These are phyloP conservation scores for Punctoribates punctum DNA, from an alignment of 2,888 invertebrate species.

Conservation along the genomic window DNA sequence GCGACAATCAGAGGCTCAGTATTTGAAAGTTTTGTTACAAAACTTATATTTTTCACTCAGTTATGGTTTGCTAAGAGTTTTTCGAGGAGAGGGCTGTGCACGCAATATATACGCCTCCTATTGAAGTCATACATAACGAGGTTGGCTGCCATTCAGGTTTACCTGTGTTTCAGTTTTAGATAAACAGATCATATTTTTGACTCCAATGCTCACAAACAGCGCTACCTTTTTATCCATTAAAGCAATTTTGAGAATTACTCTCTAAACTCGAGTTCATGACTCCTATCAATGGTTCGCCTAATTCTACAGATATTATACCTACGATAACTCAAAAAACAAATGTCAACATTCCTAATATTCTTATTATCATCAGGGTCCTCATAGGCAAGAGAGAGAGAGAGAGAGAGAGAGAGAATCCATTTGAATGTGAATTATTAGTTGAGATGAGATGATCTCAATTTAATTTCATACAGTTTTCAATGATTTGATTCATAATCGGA, in stretches of 20 bases:
- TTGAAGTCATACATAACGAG: neutral
- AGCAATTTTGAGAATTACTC: slow-evolving; percentile 3
- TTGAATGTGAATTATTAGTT: too few species aligned
- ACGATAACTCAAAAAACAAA: neutral
- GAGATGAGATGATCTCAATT: too few species aligned
- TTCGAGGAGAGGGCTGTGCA: neutral
- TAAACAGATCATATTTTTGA: slow-evolving; percentile 22
- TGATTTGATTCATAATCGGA: too few species aligned
- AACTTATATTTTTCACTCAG: neutral
- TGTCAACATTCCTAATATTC: too few species aligned
- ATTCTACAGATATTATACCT: neutral
- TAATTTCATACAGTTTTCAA: too few species aligned
- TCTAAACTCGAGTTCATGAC: neutral
- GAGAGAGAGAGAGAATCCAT: neutral
- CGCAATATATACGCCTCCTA: neutral
- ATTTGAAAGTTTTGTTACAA: too few species aligned
- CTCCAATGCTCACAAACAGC: neutral
- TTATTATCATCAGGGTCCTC: too few species aligned
- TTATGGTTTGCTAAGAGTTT: too few species aligned
- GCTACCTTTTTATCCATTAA: slow-evolving; percentile 4
- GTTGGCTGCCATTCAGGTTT: slow-evolving; percentile 9
- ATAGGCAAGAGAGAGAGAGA: neutral
- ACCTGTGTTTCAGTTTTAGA: neutral
- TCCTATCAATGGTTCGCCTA: neutral
- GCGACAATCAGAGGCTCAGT: too few species aligned